Evolutionary conservation across 2,113 vertebrate species (phyloP).

Genomic region (Athene cunicularia): DNA sequence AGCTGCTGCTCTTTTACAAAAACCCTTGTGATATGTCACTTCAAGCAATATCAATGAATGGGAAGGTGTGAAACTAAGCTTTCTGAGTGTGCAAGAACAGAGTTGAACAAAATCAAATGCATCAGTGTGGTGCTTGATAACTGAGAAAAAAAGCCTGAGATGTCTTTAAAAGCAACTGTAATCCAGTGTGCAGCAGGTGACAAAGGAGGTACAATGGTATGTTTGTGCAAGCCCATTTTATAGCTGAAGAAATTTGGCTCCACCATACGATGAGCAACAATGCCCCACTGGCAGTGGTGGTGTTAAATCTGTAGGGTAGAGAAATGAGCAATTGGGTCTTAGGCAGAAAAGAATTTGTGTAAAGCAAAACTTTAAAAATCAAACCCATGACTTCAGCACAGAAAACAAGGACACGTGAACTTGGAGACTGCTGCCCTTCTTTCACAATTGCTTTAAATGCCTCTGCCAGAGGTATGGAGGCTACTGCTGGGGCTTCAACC

Average conservation of each 20-base stretch:
- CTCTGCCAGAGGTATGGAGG: not conserved
- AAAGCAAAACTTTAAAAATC: constrained; percentile 3
- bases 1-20: not conserved
- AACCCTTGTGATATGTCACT: not conserved
- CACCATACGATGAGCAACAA: not conserved
- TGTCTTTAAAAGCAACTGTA: constrained; percentile 10
- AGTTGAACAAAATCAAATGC: not conserved
- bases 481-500: not conserved
- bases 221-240: constrained; percentile 14
- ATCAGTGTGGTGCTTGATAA: not conserved
- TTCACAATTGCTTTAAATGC: not conserved
- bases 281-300: not conserved
- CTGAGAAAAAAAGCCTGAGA: not conserved
- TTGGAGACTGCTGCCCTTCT: not conserved
- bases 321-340: not conserved
- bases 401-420: not conserved
- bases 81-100: not conserved
- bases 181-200: constrained; percentile 17
- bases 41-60: not conserved
- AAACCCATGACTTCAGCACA: not conserved
- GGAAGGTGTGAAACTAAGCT: not conserved
- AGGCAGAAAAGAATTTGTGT: not conserved
- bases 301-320: constrained; percentile 24
- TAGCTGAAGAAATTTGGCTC: constrained; percentile 38
- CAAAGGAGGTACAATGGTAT: not conserved